phyloP scores from a whole-genome alignment of 2,888 invertebrate genomes.

The Siphonodentalium dalli region DNA sequence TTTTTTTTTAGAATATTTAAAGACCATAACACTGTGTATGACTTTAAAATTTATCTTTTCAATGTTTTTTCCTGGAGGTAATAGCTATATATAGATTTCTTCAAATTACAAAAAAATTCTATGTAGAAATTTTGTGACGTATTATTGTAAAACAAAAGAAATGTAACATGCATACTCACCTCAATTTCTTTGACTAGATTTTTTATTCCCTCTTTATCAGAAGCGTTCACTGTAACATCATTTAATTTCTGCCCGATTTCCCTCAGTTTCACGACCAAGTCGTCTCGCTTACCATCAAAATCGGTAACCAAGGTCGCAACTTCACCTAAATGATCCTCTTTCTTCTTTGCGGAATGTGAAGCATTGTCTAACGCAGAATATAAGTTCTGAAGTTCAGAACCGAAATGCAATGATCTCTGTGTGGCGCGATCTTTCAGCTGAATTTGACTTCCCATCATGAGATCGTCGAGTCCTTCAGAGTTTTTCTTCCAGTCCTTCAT shows the following conservation, averaged over 20 bases:
- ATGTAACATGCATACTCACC: conserved; percentile 31
- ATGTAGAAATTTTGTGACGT: not conserved
- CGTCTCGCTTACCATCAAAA: conserved; percentile 78
- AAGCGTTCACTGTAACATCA: conserved; percentile 33
- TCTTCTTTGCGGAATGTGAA: conserved; percentile 43
- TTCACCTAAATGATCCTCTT: conserved; percentile 62
- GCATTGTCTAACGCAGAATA: conserved; percentile 46
- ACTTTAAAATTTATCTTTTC: no score
- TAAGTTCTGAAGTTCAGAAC: conserved; percentile 50
- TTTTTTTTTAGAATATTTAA: no score
- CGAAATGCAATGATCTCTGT: conserved; percentile 56
- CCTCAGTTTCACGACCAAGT: conserved; percentile 59
- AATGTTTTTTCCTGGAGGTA: no score
- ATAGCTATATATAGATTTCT: not conserved
- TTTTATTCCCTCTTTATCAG: conserved; percentile 47
- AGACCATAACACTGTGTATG: no score
- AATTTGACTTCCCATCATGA: conserved; percentile 52
- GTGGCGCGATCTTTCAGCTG: conserved; percentile 56
- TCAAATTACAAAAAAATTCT: not conserved
- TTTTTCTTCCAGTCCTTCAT: conserved; percentile 47
- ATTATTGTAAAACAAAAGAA: not conserved
- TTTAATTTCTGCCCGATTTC: conserved; percentile 43
- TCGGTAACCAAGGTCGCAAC: conserved; percentile 75
- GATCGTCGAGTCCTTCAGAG: conserved; percentile 49
- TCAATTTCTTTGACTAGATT: conserved; percentile 53